phyloP scores from a whole-genome alignment of 1,140 invertebrate species.

The Ceratina australensis region DNA sequence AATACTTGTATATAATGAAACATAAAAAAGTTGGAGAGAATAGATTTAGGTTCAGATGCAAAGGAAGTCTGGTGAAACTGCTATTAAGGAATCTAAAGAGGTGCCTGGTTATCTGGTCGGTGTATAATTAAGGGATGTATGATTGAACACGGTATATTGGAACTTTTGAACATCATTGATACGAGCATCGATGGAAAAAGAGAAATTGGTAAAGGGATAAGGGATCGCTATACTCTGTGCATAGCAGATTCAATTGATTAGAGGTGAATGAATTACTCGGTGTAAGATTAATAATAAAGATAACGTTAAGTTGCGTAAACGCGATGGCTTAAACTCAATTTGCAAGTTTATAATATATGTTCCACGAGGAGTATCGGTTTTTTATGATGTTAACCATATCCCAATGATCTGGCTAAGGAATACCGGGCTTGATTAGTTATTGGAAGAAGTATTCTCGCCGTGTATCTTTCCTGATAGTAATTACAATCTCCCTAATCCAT shows the following conservation, averaged over 20 bases:
- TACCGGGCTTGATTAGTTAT: constrained; percentile 23
- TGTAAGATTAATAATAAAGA: constrained; percentile 38
- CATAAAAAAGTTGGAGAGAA: too few species aligned
- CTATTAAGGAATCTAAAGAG: too few species aligned
- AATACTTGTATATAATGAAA: too few species aligned
- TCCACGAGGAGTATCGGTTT: not conserved
- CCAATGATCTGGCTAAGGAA: constrained; percentile 3
- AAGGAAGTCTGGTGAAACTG: too few species aligned
- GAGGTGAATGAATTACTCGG: constrained; percentile 30
- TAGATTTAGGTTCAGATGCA: too few species aligned
- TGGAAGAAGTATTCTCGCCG: not conserved
- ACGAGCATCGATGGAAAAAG: not conserved
- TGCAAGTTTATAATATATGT: constrained; percentile 10
- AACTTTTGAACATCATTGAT: not conserved
- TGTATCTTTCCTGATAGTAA: constrained; percentile 4
- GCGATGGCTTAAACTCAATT: constrained; percentile 29
- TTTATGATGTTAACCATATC: not conserved
- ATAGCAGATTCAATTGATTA: constrained; percentile 39
- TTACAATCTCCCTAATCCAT: constrained; percentile 11
- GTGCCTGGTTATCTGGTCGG: too few species aligned
- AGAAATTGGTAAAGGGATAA: not conserved
- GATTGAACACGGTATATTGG: too few species aligned
- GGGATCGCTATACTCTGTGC: constrained; percentile 3
- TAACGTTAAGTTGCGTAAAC: constrained; percentile 41
- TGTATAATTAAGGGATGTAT: too few species aligned